phyloP scores from a whole-genome alignment of 1,140 invertebrate species.

The Magallana angulata region DNA sequence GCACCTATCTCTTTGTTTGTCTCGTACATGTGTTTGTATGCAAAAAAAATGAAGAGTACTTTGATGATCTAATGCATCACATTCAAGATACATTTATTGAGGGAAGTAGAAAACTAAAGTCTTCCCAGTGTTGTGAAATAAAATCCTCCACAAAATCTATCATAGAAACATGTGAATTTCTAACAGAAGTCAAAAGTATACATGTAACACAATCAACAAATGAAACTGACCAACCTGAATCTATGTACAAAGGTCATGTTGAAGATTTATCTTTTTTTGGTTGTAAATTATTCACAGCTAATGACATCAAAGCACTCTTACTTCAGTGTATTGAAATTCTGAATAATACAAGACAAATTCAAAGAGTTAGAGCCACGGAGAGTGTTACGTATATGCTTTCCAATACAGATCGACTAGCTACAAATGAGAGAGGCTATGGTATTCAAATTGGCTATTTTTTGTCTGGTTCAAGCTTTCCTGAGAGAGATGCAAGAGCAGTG shows the following conservation, averaged over 20 bases:
- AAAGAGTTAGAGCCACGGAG: slow-evolving; percentile 9
- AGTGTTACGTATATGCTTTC: neutral
- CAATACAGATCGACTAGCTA: neutral
- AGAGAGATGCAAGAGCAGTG: slow-evolving; percentile 7
- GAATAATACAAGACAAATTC: slow-evolving; percentile 28
- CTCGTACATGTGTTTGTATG: neutral
- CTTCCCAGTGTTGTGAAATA: neutral
- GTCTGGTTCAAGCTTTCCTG: neutral
- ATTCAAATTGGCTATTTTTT: slow-evolving; percentile 9
- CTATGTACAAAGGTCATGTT: neutral
- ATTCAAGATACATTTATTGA: neutral
- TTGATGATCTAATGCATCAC: neutral
- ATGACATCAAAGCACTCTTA: neutral
- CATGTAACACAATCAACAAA: neutral
- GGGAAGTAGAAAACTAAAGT: neutral
- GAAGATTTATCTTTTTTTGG: neutral
- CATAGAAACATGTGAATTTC: neutral
- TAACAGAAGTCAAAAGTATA: neutral
- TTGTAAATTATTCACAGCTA: neutral
- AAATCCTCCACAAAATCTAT: neutral
- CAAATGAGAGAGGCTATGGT: slow-evolving; percentile 26
- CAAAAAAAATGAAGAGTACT: slow-evolving; percentile 9
- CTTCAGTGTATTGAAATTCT: neutral
- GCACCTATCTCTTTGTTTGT: neutral
- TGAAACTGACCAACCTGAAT: neutral